These are phyloP conservation scores for Sisyra nigra DNA, from an alignment of 2,888 invertebrate genomes.

Conservation along the genomic window DNA sequence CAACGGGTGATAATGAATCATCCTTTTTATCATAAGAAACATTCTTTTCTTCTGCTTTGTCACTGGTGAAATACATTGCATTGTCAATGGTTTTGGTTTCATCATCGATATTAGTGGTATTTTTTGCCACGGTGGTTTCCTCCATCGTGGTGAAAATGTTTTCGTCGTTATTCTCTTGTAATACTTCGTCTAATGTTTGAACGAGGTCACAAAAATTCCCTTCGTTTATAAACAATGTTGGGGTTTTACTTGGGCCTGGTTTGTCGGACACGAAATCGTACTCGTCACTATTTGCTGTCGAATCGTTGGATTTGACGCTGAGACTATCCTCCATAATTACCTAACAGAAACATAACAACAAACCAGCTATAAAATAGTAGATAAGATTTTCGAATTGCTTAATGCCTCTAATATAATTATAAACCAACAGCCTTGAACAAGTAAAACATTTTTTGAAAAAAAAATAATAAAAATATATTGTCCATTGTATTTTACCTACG, in stretches of 20 bases:
- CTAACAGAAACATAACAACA: background rate
- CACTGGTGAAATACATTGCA: background rate
- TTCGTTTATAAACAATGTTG: slow-evolving; percentile 41
- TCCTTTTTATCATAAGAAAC: slow-evolving; percentile 9
- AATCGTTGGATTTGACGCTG: slow-evolving; percentile 53
- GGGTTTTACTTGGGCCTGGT: slow-evolving; percentile 28
- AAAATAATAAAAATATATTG: no score
- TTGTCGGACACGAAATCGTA: slow-evolving; percentile 49
- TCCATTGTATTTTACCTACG: no score
- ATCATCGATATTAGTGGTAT: slow-evolving; percentile 13
- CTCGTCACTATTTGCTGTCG: slow-evolving; percentile 51
- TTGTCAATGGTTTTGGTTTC: slow-evolving; percentile 12
- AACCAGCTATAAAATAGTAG: no score
- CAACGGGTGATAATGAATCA: slow-evolving; percentile 22
- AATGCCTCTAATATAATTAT: no score
- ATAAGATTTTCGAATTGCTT: no score
- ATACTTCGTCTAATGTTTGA: slow-evolving; percentile 41
- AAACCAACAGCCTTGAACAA: no score
- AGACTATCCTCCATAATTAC: slow-evolving; percentile 45
- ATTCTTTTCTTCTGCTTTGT: background rate
- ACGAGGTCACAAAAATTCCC: slow-evolving; percentile 44
- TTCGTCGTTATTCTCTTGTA: slow-evolving; percentile 19
- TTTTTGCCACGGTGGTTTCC: background rate
- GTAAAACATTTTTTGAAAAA: no score
- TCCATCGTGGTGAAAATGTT: background rate